Evolutionary conservation across 2,113 vertebrate species (phyloP).

Genomic region (Bostrychus sinensis): DNA sequence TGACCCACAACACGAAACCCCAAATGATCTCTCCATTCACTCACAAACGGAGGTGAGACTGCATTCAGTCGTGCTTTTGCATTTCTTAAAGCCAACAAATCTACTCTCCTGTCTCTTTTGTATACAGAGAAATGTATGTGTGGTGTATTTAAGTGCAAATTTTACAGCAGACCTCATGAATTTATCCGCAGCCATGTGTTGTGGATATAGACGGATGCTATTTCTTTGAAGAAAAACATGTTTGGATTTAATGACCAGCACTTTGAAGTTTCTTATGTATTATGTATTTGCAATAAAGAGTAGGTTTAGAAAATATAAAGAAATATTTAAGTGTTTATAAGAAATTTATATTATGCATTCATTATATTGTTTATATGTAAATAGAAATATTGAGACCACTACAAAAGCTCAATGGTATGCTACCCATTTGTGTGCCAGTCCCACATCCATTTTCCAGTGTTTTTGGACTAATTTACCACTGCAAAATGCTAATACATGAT

Average conservation of each 20-base stretch:
- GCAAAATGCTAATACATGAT: too few species aligned
- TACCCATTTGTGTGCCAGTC: too few species aligned
- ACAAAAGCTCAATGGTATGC: too few species aligned
- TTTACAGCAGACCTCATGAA: slow-evolving; percentile 34
- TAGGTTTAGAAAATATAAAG: too few species aligned
- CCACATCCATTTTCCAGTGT: too few species aligned
- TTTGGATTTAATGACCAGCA: slow-evolving; percentile 52
- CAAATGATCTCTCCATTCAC: slow-evolving; percentile 71
- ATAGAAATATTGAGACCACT: too few species aligned
- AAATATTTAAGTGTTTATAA: too few species aligned
- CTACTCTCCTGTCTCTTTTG: slow-evolving; percentile 45
- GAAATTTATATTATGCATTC: too few species aligned
- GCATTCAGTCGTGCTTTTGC: slow-evolving; percentile 60
- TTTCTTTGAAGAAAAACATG: slow-evolving; percentile 38
- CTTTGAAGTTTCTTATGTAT: slow-evolving; percentile 42
- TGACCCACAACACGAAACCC: slow-evolving; percentile 44
- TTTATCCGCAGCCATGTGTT: too few species aligned
- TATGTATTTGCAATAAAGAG: slow-evolving; percentile 35
- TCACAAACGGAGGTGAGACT: slow-evolving; percentile 39
- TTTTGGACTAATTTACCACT: too few species aligned
- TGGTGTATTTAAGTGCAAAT: slow-evolving; percentile 18
- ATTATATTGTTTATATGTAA: too few species aligned
- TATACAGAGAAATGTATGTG: slow-evolving; percentile 39
- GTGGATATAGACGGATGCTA: slow-evolving; percentile 1
- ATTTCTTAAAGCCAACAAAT: slow-evolving; percentile 48